These are phyloP conservation scores for Mesorhabditis sp. DNA, from an alignment of 2,888 invertebrate genomes.

Conservation along the genomic window DNA sequence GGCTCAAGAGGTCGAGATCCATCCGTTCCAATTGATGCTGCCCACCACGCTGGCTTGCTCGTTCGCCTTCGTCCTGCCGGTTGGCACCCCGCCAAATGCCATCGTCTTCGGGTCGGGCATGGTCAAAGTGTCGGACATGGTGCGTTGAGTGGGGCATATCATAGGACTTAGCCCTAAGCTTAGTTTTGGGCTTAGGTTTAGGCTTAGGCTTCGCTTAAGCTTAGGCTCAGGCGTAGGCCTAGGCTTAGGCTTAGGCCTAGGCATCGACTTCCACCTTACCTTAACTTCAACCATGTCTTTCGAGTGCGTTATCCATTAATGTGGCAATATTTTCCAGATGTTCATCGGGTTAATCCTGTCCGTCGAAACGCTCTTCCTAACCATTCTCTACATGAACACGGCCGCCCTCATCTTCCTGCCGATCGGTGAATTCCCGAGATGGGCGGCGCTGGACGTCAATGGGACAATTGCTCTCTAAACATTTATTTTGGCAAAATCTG, in stretches of 20 bases:
- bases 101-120: conserved; percentile 65
- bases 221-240: no score
- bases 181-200: no score
- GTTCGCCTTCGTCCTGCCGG: conserved; percentile 63
- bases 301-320: background rate
- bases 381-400: conserved; percentile 35
- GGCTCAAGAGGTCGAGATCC: conserved; percentile 43
- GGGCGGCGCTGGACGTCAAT: conserved; percentile 16
- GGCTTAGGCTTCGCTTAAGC: no score
- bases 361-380: conserved; percentile 25
- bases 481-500: no score
- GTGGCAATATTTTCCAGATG: conserved; percentile 24
- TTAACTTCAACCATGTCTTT: background rate
- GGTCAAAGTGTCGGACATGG: conserved; percentile 47
- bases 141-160: conserved; percentile 11
- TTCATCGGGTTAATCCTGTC: conserved; percentile 31
- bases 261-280: no score
- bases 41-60: conserved; percentile 67
- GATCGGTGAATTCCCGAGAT: conserved; percentile 24
- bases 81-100: conserved; percentile 87
- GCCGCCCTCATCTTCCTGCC: conserved; percentile 28
- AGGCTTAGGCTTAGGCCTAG: no score
- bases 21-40: conserved; percentile 41
- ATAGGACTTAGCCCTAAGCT: no score
- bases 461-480: no score